These are phyloP conservation scores for Euschistus heros DNA, from an alignment of 1,140 invertebrate genomes.

Conservation along the genomic window DNA sequence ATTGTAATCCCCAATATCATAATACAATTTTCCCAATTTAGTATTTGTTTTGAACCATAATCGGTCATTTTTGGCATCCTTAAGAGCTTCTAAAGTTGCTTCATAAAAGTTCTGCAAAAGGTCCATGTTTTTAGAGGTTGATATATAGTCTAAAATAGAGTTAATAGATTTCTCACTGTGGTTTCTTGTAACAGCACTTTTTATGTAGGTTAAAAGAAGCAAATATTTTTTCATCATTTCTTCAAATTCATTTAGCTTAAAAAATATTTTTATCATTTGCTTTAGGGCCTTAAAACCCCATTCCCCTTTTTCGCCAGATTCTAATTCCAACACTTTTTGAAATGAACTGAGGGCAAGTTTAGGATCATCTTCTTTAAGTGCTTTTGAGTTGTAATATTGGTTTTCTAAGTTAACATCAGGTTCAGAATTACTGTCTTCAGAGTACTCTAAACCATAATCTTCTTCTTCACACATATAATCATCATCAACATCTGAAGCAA, in stretches of 20 bases:
- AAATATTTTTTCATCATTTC: constrained; percentile 84
- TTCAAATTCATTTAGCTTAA: constrained; percentile 47
- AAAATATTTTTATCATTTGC: constrained; percentile 99
- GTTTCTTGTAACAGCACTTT: constrained; percentile 96
- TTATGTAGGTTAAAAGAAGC: constrained; percentile 93
- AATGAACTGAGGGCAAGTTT: constrained; percentile 84
- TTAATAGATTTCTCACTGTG: constrained; percentile 99
- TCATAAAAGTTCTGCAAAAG: constrained; percentile 99
- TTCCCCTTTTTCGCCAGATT: constrained; percentile 96
- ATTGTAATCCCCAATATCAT: constrained; percentile 88
- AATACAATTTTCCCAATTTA: constrained; percentile 96
- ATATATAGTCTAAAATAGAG: constrained; percentile 99
- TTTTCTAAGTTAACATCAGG: constrained; percentile 99
- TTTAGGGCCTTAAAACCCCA: constrained; percentile 99
- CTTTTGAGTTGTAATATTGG: constrained; percentile 99
- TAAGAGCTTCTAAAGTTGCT: constrained; percentile 94
- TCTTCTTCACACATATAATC: constrained; percentile 98
- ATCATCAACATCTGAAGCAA: constrained; percentile 73
- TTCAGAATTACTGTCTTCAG: constrained; percentile 91
- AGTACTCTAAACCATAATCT: constrained; percentile 94
- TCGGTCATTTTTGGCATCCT: constrained; percentile 98
- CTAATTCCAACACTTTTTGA: constrained; percentile 91
- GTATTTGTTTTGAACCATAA: constrained; percentile 99
- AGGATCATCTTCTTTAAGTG: constrained; percentile 95
- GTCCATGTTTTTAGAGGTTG: constrained; percentile 98